phyloP scores from a whole-genome alignment of 2,797 vertebrate species.

The Hypotaenidia okinawae region DNA sequence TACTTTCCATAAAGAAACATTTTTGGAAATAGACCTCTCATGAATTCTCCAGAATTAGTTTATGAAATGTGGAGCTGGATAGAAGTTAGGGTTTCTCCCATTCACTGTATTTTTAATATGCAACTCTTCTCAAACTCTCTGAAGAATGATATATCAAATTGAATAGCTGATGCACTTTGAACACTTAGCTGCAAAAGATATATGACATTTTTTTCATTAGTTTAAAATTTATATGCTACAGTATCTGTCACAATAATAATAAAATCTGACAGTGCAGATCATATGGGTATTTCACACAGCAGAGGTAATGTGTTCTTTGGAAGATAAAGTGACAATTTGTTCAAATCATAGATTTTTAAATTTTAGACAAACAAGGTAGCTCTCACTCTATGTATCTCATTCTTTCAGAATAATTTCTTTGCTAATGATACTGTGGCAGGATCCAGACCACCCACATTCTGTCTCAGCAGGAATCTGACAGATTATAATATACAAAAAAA shows the following conservation, averaged over 20 bases:
- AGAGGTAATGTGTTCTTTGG: constrained; percentile 71
- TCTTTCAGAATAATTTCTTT: constrained; percentile 40
- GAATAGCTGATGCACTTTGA: constrained; percentile 72
- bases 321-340: constrained; percentile 78
- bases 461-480: background rate
- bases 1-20: background rate
- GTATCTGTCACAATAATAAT: constrained; percentile 81
- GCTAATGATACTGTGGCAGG: background rate
- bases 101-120: constrained; percentile 68
- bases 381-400: constrained; percentile 29
- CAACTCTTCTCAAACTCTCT: constrained; percentile 63
- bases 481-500: background rate
- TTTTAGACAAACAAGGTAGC: constrained; percentile 63
- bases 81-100: constrained; percentile 57
- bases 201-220: constrained; percentile 80
- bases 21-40: constrained; percentile 26
- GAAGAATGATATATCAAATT: constrained; percentile 73
- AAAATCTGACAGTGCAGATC: constrained; percentile 79
- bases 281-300: constrained; percentile 63
- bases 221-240: constrained; percentile 76
- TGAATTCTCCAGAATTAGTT: constrained; percentile 66
- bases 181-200: constrained; percentile 74
- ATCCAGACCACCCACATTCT: background rate
- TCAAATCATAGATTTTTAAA: constrained; percentile 72
- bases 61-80: constrained; percentile 37